Conservation (phyloP, 1,140 invertebrate genomes). For the Akabosia matsudoensis region DNA sequence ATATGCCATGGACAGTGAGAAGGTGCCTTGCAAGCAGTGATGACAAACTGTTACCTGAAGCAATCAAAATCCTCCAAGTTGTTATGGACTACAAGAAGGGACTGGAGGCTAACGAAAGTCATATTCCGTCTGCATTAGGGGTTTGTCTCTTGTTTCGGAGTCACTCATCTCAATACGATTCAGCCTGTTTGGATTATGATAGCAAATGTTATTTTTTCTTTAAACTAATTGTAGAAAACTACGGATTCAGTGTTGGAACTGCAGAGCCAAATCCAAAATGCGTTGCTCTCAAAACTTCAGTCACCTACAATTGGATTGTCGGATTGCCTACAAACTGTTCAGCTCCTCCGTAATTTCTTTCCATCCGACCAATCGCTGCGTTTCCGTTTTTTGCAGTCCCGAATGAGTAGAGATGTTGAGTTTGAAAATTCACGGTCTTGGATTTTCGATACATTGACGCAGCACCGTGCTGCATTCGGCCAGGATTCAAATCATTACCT, state of each 20-base stretch:
- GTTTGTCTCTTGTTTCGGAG: background rate
- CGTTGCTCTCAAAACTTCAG: conserved; percentile 39
- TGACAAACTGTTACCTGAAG: conserved; percentile 45
- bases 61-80: conserved; percentile 45
- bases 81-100: conserved; percentile 24
- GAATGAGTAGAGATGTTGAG: conserved; percentile 41
- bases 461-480: conserved; percentile 46
- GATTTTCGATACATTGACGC: conserved; percentile 47
- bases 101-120: background rate
- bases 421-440: conserved; percentile 44
- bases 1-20: conserved; percentile 44
- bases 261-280: conserved; percentile 45
- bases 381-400: conserved; percentile 45
- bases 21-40: conserved; percentile 33
- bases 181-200: background rate
- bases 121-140: background rate
- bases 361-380: conserved; percentile 42
- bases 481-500: conserved; percentile 45
- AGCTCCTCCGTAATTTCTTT: conserved; percentile 44
- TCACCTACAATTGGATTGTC: conserved; percentile 43
- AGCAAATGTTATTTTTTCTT: background rate
- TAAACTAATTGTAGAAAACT: conserved; percentile 12
- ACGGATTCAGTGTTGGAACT: conserved; percentile 33
- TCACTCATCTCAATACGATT: background rate
- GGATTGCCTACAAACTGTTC: conserved; percentile 46